Base-by-base conservation (phyloP, 2,888 invertebrate genomes). In the Xiphydria camelus region DNA sequence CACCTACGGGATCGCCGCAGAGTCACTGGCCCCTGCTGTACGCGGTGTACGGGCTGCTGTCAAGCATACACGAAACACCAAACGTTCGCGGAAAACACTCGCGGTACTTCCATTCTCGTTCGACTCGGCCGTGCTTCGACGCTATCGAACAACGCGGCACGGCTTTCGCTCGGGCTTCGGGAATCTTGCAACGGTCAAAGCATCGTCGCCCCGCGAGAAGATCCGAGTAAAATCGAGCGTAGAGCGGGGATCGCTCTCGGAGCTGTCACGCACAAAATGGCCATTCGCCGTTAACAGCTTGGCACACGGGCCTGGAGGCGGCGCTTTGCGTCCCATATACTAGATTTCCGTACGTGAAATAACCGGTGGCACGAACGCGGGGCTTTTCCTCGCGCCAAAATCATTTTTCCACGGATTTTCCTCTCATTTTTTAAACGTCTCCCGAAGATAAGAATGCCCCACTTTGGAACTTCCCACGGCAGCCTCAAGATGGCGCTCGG, bases 251-350 rank as follows among this genome's bases (percentile, higher is more conserved):
- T n/a, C n/a, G n/a, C n/a, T n/a, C n/a, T n/a, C 80, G 79, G 12
- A 72, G 80, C 81, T 81, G 81, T 81, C 82, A 82, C 81, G 78
- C 82, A 82, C 77, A 82, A 82, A 79, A 82, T 82, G 82, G 82
- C 82, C 81, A 80, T 81, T 80, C 78, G 80, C 79, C 77, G 73
- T 71, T 70, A 69, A 68, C 78, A 79, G 78, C 81, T 79, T 73
- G 58, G 67, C 64, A 75, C 76, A 75, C 67, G 68, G 57, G 69
- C 80, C 76, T 77, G 66, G 77, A 61, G 75, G 80, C 61, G 70
- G 70, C 82, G 81, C 77, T 74, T 62, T 49, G 42, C 55, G 67
- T 60, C 61, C 49, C 50, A 41, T 21, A 41, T 41, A 17, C 20
- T 1, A 23, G n/a, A 23, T 23, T 23, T n/a, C 23, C 64, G 60